Percentiles rank a stretch among this genome's conserved stretches.
These are phyloP conservation scores for Micoletzkya japonica DNA, from an alignment of 2,888 invertebrate species.

Conservation along the genomic window DNA sequence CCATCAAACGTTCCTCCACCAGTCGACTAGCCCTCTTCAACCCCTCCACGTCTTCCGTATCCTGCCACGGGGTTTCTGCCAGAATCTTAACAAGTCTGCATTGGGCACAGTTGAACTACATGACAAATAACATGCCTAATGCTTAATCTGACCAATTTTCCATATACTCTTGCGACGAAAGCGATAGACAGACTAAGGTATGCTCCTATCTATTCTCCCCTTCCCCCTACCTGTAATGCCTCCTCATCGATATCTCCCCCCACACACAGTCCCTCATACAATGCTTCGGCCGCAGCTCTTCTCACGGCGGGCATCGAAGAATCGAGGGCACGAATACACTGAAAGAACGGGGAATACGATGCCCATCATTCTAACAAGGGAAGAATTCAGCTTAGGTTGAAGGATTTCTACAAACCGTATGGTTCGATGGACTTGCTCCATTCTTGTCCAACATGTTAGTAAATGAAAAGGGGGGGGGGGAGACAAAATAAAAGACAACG, in stretches of 20 bases:
- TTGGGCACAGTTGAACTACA: neutral
- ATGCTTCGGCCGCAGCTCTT: constrained; percentile 49
- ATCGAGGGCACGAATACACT: constrained; percentile 46
- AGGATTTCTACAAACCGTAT: no score
- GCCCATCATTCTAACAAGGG: neutral
- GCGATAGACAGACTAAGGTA: no score
- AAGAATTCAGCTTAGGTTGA: no score
- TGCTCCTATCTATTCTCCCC: constrained; percentile 1
- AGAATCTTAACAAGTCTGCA: constrained; percentile 14
- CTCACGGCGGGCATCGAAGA: constrained; percentile 45
- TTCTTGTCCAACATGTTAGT: no score
- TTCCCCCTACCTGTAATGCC: constrained; percentile 8
- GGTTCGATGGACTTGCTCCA: no score
- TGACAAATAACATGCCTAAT: neutral
- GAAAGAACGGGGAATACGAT: neutral
- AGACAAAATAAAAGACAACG: neutral
- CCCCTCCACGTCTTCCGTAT: constrained; percentile 26
- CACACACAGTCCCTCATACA: constrained; percentile 55
- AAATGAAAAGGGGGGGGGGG: neutral
- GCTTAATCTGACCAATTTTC: neutral
- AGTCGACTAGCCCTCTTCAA: constrained; percentile 9
- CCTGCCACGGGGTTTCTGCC: constrained; percentile 36
- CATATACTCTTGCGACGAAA: no score
- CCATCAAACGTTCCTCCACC: neutral
- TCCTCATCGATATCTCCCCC: constrained; percentile 33